Base-by-base conservation (phyloP, 2,888 invertebrate species). In the Athalia rosae region DNA sequence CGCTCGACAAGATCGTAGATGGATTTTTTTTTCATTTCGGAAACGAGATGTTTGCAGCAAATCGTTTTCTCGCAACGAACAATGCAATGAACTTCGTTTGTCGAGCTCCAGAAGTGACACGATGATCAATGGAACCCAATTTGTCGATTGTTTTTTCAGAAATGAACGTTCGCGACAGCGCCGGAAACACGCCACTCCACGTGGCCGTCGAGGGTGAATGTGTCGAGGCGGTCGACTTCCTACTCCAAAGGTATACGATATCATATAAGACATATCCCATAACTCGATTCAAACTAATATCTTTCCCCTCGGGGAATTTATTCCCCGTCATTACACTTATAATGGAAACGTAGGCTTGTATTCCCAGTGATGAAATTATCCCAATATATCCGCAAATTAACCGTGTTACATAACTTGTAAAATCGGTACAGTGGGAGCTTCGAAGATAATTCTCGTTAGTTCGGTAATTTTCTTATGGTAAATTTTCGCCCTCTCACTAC, bases 121-220 rank as follows among this genome's bases (percentile, higher is more conserved):
- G 28, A 28, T 4, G 4, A 11, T 13, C 8, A 61, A 13, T 13
- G 28, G 13, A 28, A 61, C 28, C 7, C 61, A n/a, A 15, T 61
- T 8, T 28, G 61, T 15, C 1, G 45, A 4, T 45, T 53, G 28
- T n/a, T 53, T 5, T 71, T 71, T 6, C 90, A 95, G 96, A 95
- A 91, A 90, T 96, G 73, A 94, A 95, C 86, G 91, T 92, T 15
- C 91, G 92, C 83, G 96, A 96, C 87, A 93, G 93, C 82, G 92
- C 91, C 41, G 96, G 96, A 0, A 96, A 96, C 87, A 97, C 96
- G 0, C 95, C 97, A 0, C 91, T 97, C 0, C 97, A 97, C 86
- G 90, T 95, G 13, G 96, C 96, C 0, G 94, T 96, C 0, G 95
- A 95, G 86, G 92, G 92, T 81, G 94, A 94, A 83, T 92, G 96